Evolutionary conservation across 1,140 invertebrate species (phyloP).

Genomic region (Pseudoatta argentina): DNA sequence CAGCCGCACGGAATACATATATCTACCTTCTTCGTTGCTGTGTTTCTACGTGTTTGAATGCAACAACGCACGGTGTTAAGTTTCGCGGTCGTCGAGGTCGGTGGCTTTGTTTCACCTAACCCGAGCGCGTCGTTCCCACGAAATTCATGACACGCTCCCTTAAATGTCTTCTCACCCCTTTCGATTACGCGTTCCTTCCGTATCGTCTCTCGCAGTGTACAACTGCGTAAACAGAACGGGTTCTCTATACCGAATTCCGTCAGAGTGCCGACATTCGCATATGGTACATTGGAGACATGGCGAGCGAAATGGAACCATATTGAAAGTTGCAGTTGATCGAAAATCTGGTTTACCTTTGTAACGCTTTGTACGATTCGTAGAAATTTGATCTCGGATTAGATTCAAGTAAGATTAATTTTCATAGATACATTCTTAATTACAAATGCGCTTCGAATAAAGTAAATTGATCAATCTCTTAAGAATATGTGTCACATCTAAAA

Average conservation of each 20-base stretch:
- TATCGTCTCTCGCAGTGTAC: slow-evolving; percentile 8
- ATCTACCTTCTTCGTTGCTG: slow-evolving; percentile 16
- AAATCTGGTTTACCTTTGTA: background rate
- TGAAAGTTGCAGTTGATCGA: slow-evolving; percentile 12
- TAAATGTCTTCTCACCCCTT: slow-evolving; percentile 41
- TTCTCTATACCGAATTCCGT: background rate
- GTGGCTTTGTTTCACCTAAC: slow-evolving; percentile 78
- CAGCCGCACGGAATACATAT: background rate
- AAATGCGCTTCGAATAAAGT: background rate
- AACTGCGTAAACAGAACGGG: slow-evolving; percentile 3
- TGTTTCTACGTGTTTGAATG: slow-evolving; percentile 72
- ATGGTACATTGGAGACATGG: background rate
- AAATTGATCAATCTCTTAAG: background rate
- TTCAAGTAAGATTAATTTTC: slow-evolving; percentile 3
- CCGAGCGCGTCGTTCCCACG: slow-evolving; percentile 75
- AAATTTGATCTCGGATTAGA: background rate
- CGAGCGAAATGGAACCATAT: background rate
- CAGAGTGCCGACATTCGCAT: background rate
- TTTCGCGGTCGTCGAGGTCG: slow-evolving; percentile 79
- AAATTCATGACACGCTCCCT: slow-evolving; percentile 64
- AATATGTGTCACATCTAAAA: too few species aligned
- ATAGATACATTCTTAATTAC: background rate
- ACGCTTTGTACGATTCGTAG: background rate
- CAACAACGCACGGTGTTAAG: slow-evolving; percentile 78
- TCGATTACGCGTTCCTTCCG: slow-evolving; percentile 19